Conservation (phyloP, 2,797 vertebrate genomes). For the Sebastiscus tertius region DNA sequence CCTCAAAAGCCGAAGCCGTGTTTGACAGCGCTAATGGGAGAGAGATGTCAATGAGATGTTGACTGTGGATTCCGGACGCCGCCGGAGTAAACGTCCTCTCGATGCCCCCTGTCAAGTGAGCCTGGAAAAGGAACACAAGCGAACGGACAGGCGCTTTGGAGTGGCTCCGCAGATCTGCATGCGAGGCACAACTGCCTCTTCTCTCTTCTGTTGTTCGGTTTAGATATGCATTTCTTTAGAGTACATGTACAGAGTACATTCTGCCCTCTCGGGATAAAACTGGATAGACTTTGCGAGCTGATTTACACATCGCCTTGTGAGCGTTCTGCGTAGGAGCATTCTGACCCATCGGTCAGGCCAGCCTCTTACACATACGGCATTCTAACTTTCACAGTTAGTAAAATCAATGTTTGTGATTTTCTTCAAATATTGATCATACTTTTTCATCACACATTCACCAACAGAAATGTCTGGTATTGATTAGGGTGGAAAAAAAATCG, state of each 20-base stretch:
- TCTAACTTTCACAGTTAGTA: not conserved
- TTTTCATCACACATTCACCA: not conserved
- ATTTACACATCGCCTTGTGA: not conserved
- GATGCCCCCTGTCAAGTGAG: conserved; percentile 15
- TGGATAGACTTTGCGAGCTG: not conserved
- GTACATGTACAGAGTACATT: not conserved
- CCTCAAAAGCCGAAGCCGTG: conserved; percentile 13
- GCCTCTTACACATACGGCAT: not conserved
- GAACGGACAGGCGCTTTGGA: not conserved
- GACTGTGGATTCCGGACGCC: conserved; percentile 33
- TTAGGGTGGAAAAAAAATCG: too few relatives aligned
- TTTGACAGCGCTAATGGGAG: conserved; percentile 53
- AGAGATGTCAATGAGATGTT: conserved; percentile 28
- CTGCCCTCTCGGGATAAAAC: not conserved
- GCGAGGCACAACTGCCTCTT: not conserved
- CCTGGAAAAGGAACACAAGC: conserved; percentile 13
- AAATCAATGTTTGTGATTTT: not conserved
- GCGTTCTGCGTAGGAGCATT: not conserved
- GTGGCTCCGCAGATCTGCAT: conserved; percentile 5
- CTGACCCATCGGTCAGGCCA: not conserved
- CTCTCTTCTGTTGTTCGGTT: conserved; percentile 1
- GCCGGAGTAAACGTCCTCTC: conserved; percentile 21
- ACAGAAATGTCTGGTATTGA: not conserved
- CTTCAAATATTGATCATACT: not conserved
- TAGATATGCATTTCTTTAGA: not conserved